Base-by-base conservation (phyloP, 1,140 invertebrate species). In the Aradophagus sp. region DNA sequence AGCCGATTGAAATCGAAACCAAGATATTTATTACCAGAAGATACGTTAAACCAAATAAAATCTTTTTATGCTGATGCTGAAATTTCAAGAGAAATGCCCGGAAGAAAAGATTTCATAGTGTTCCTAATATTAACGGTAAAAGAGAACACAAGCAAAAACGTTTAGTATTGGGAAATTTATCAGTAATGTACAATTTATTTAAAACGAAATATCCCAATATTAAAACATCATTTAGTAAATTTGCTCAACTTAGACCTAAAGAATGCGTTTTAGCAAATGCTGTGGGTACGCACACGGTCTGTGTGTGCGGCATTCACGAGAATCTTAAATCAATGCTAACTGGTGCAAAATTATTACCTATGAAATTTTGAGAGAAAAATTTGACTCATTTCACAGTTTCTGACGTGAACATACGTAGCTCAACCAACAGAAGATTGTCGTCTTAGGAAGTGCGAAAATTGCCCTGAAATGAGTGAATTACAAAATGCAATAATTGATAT, bases 251-350 rank as follows among this genome's bases (percentile, higher is more conserved):
- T n/a, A 35, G 32, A 7, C 48, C 34, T 4, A 13, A n/a, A n/a
- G 44, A 47, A 19, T 59, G 41, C 31, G 63, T 77, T 26, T 66
- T 73, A 42, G 48, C 36, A 6, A 26, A 26, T 19, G 14, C 35
- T 17, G 29, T 23, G n/a, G 48, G 48, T 12, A 39, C 36, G 0
- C 48, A 53, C 7, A 39, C 34, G 0, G 35, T 53, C 8, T 23
- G 20, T 23, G 20, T 23, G 4, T 23, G 20, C 8, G 8, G 4
- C 8, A 23, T 23, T 23, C 20, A 23, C 8, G 4, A 23, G 29
- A 53, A 78, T 44, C 16, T 74, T 16, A 74, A 76, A 48, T 73
- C 39, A 7, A 53, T 50, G 32, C 0, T 50, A 13, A 2, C 29
- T 2, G 45, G 45, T n/a, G 20, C 20, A 11, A 39, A 39, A 0